Evolutionary conservation across 2,113 vertebrate species (phyloP), one percentile per base, ranked within the genome.

Genomic region (Lagopus muta): DNA sequence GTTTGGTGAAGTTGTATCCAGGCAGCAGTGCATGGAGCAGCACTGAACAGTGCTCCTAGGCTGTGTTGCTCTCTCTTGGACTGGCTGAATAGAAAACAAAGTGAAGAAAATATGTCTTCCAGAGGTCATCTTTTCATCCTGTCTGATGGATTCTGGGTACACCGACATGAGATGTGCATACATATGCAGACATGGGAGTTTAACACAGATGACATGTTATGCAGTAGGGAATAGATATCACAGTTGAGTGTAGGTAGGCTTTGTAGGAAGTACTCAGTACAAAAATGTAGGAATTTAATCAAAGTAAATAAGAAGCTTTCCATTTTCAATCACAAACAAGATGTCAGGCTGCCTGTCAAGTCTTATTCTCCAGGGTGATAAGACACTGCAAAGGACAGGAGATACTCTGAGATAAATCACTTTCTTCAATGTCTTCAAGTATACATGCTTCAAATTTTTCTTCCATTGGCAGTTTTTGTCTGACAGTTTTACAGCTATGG

Each of bases 1-100:
- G 0, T 50, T 58, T 58, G 34, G 28, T 55, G 30, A 57, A 76
- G 62, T 24, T 89, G 60, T 25, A 36, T 13, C 16, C 43, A 7
- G 20, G 12, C 0, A 0, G 13, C 1, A 1, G 45, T 5, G 1
- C 6, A 5, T 12, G 24, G 28, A 50, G 24, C 58, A 61, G 70
- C 54, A 82, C 27, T 15, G 2, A 3, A 21, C 58, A 3, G 2
- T 65, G 43, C 2, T 62, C 21, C 48, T 54, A n/a, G 27, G 8
- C 16, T 55, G 60, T 22, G 27, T 60, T 11, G 2, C 45, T 32
- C 16, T 16, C 61, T 4, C 50, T 82, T 11, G 8, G 36, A 12
- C 8, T 66, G 81, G 9, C 60, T 86, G 72, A 87, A 86, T 25
- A 61, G 22, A 62, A 65, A 87, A 27, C 11, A 30, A 30, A 71